phyloP scores from a whole-genome alignment of 2,888 invertebrate species.

The Resseliella maxima region DNA sequence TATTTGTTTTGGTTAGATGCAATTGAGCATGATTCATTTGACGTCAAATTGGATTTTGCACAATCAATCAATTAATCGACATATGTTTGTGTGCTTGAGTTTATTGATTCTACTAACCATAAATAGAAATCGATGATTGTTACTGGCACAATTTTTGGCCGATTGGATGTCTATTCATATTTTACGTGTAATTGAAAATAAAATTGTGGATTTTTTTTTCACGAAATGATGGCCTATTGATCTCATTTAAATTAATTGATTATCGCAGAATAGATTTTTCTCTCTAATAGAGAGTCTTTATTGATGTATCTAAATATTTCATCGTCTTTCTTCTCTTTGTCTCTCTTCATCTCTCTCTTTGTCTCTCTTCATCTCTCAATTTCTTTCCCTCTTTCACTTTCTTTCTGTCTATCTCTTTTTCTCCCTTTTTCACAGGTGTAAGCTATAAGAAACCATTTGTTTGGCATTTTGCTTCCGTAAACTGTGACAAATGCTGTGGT shows the following conservation, averaged over 20 bases:
- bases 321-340: too few species aligned
- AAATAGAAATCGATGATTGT: neutral
- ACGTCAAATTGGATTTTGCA: neutral
- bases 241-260: neutral
- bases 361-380: too few species aligned
- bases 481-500: constrained; percentile 11
- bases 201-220: neutral
- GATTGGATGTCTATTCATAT: neutral
- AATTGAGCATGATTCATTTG: constrained; percentile 45
- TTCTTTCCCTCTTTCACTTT: too few species aligned
- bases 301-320: too few species aligned
- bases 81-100: neutral
- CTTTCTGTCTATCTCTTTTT: neutral
- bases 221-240: too few species aligned
- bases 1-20: too few species aligned
- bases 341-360: too few species aligned
- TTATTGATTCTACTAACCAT: constrained; percentile 5
- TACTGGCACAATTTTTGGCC: neutral
- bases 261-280: too few species aligned
- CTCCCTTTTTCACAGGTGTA: neutral
- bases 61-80: constrained; percentile 42
- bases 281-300: too few species aligned
- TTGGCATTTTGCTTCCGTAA: neutral
- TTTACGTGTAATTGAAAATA: neutral
- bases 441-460: too few species aligned